Evolutionary conservation across 2,113 vertebrate species (phyloP).

Genomic region (Lepisosteus osseus): DNA sequence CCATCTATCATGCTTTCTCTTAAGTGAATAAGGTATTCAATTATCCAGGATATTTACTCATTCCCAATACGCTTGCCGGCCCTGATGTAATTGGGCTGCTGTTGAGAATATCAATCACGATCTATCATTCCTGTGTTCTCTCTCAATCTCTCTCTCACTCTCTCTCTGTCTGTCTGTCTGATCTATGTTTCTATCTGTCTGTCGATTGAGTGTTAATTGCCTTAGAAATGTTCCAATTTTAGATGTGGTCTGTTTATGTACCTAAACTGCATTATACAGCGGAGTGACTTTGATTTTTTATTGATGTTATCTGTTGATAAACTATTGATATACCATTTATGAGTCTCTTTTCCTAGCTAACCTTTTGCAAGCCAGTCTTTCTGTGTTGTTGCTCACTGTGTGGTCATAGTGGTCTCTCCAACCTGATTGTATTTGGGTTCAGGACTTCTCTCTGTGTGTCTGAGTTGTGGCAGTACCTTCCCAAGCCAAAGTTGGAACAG

Average conservation of each 20-base stretch:
- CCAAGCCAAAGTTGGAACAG: not conserved
- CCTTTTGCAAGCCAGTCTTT: too few relatives aligned
- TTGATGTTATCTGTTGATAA: too few relatives aligned
- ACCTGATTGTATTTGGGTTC: too few relatives aligned
- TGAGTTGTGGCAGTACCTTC: not conserved
- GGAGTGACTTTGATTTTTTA: too few relatives aligned
- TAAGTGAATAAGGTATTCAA: conserved; percentile 31
- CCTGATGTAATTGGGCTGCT: conserved; percentile 23
- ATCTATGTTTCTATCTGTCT: not conserved
- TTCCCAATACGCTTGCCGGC: conserved; percentile 21
- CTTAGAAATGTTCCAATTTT: too few relatives aligned
- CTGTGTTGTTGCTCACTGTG: too few relatives aligned
- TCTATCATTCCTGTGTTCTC: not conserved
- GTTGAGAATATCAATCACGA: conserved; percentile 31
- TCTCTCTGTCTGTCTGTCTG: not conserved
- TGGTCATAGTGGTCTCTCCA: too few relatives aligned
- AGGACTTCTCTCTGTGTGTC: not conserved
- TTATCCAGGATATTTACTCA: conserved; percentile 40
- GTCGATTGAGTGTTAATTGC: too few relatives aligned
- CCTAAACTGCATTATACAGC: too few relatives aligned
- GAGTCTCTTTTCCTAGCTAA: too few relatives aligned
- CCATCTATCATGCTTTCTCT: conserved; percentile 52
- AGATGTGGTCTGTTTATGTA: too few relatives aligned
- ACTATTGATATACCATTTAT: too few relatives aligned
- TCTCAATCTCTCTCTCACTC: not conserved